Evolutionary conservation across 2,113 vertebrate genomes (phyloP), one percentile per base, ranked within the genome.

Genomic region (Tylochromis polylepis): DNA sequence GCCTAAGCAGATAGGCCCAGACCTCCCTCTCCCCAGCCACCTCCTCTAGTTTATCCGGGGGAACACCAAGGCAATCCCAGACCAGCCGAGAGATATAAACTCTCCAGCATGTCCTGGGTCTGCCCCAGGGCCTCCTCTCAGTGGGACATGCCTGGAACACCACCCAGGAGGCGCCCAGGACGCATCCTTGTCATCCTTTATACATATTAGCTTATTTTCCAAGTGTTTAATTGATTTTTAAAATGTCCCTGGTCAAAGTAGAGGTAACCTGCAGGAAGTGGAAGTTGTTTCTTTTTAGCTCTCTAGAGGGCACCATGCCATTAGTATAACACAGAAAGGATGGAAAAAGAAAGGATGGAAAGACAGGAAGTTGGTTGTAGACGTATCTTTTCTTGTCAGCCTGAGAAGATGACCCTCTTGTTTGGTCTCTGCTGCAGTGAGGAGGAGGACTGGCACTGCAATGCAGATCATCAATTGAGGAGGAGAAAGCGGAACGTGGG

Each of bases 381-480:
- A 34, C 53, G 29, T 60, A 86, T 34, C 85, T 86, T 75, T 82
- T 18, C 56, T 65, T 83, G 46, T 65, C 81, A 85, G 85, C 56
- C 83, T 14, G 27, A 80, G 60, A 92, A 82, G 79, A 90, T 77
- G 20, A 31, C 86, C 81, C 70, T 58, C 65, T 88, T 85, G 89
- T 91, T 92, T 89, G 75, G 85, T 85, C 75, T 5, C 79, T 89
- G 89, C 89, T 82, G 93, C 86, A 92, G 85, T 92, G 90, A 60
- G 27, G 72, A 29, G 65, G 36, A 14, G 1, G 56, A 41, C 36
- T 34, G 81, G 82, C 82, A 93, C 89, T n/a, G 93, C 89, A 94
- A 89, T 93, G 92, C 93, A 94, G 89, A 92, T 89, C 84, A 88
- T 92, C 70, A 85, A 10, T 55, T 81, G 72, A 81, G 65, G 38